Evolutionary conservation across 2,797 vertebrate species (phyloP).

Genomic region (Cryptoblepharus egeriae): DNA sequence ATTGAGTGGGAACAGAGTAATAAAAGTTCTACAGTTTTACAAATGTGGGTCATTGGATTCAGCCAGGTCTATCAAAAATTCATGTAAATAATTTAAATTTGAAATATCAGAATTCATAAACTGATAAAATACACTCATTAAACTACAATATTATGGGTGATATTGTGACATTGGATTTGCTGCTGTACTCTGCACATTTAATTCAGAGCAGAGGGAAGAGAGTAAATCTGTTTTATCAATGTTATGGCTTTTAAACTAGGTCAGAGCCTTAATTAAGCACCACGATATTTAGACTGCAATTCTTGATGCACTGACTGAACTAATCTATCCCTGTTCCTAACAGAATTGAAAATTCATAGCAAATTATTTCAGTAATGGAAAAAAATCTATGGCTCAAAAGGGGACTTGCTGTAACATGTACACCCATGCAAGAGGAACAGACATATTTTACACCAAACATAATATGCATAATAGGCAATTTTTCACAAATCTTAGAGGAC

Average conservation of each 20-base stretch:
- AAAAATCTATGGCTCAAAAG: not conserved
- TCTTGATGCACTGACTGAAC: not conserved
- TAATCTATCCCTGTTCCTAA: not conserved
- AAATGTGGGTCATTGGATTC: not conserved
- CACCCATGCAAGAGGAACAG: not conserved
- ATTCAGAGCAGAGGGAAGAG: not conserved
- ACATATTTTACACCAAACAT: not conserved
- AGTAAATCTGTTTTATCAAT: not conserved
- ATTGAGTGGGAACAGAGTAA: not conserved
- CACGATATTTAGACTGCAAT: not conserved
- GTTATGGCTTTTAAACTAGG: conserved; percentile 1
- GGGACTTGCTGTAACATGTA: not conserved
- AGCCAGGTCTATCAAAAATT: not conserved
- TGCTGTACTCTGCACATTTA: not conserved
- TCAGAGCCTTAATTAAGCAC: conserved; percentile 2
- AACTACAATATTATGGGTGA: not conserved
- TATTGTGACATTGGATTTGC: not conserved
- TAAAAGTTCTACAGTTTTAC: not conserved
- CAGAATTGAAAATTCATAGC: not conserved
- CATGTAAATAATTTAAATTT: not conserved
- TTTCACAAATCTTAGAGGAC: not conserved
- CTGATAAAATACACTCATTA: not conserved
- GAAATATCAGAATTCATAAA: not conserved
- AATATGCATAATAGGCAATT: not conserved
- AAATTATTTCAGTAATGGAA: not conserved